Evolutionary conservation across 2,113 vertebrate species (phyloP), one percentile per base, ranked within the genome.

Genomic region (Scophthalmus maximus): DNA sequence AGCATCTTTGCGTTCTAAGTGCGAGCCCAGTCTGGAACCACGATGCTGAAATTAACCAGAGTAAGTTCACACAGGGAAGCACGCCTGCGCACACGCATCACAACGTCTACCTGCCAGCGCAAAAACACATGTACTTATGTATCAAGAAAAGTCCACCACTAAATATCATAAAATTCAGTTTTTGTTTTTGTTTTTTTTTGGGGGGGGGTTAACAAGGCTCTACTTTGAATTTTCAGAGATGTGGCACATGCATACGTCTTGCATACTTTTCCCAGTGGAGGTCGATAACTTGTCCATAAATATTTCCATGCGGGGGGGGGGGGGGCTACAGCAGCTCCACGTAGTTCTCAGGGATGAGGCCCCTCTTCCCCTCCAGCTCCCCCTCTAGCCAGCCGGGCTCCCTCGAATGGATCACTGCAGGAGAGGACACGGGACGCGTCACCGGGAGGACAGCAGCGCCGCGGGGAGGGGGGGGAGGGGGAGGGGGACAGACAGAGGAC

Each of bases 341-440:
- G 4, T 99, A 99, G 83, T 99, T 99, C 83, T 98, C 94, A 82
- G 98, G 98, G 92, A 99, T 99, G 88, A 99, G 96, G 86, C 98
- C 98, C 81, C 94, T 93, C 90, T 94, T 97, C 85, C 98, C 98
- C 58, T 98, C 95, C 92, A 99, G 93, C 0, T 96, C 98, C 80
- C 97, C 98, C 86, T 99, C 97, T 56, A 99, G 94, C 98, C 98
- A 99, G 81, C 98, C 98, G 0, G 98, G 98, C 78, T 99, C 98
- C 79, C 95, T 93, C 18, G 97, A 98, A 76, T 86, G 78, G 50
- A 78, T 92, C 87, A 94, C 94, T 94, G 90, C 66, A 72, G 68
- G 85, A 75, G 67, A 88, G 82, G 82, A 84, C 63, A 91, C 27
- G 66, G 40, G 30, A n/a, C n/a, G 42, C 3, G 59, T 86, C 64